A percentile compares a stretch with the other conserved stretches of the same genome.
These are phyloP conservation scores for Toxotes chatareus DNA, from an alignment of 2,113 vertebrate genomes.

Conservation along the genomic window DNA sequence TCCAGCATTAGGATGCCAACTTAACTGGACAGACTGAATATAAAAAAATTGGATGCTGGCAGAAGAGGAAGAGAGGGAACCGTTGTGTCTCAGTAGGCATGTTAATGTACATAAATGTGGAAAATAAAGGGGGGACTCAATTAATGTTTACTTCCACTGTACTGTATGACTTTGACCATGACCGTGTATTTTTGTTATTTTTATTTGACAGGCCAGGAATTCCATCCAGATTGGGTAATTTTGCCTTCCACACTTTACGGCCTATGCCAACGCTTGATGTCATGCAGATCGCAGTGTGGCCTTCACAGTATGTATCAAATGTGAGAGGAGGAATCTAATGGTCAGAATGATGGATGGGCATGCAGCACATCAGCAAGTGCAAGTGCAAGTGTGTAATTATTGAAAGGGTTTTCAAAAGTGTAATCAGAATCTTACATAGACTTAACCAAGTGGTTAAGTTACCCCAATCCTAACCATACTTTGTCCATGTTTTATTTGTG, in stretches of 20 bases:
- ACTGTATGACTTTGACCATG: neutral
- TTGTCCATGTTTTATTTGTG: too few species aligned
- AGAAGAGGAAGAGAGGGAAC: neutral
- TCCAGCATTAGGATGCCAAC: conserved; percentile 5
- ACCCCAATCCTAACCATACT: too few species aligned
- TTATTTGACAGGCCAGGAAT: neutral
- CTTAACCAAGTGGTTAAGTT: too few species aligned
- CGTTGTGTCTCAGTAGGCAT: neutral
- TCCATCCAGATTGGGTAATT: neutral
- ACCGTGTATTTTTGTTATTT: neutral
- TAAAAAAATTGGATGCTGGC: neutral
- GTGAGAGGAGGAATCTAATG: neutral
- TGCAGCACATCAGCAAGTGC: too few species aligned
- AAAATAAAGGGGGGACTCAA: neutral
- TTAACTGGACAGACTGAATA: neutral
- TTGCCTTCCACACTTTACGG: too few species aligned
- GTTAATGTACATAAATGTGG: neutral
- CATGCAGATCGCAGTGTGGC: neutral
- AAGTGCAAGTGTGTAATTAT: too few species aligned
- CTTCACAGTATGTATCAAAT: neutral
- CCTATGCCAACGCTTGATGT: neutral
- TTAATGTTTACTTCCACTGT: neutral
- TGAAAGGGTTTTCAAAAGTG: too few species aligned
- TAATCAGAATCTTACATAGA: too few species aligned
- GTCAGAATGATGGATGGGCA: too few species aligned